Evolutionary conservation across 1,140 invertebrate genomes (phyloP), one percentile per base, ranked within the genome.

Genomic region (Drosophila novamexicana): DNA sequence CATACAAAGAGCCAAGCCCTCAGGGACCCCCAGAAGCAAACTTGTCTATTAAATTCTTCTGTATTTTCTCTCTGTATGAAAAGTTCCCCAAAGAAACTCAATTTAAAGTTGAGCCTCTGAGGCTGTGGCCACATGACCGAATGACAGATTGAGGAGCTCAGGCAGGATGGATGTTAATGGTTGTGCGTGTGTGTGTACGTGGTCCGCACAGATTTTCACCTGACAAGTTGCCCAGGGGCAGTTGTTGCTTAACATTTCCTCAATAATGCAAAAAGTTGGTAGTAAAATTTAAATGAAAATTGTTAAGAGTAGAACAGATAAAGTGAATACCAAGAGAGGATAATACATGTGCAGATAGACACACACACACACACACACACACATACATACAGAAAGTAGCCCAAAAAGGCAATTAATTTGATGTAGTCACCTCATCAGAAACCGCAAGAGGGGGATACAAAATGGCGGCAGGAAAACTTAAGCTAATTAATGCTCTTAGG

Each of bases 401-500:
- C 65, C 62, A 56, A 69, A 36, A 74, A 65, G 71, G 75, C 76
- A 86, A 86, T 86, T 82, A 66, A 88, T 88, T 82, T 79, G 66
- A 79, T 82, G 73, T 62, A 88, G 75, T 65, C 79, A 82, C 50
- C 75, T 75, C 78, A 74, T 65, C 45, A 42, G 54, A 49, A 57
- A 65, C 34, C 37, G 61, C 62, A 75, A 53, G 14, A 47, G 47
- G 70, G 72, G 59, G 64, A 74, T 47, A 36, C 59, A 50, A 79
- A 78, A 67, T 70, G 61, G 50, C 82, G 59, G 58, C 57, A 70
- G 71, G 81, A 71, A 78, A 85, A 75, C 79, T 88, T 82, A 65
- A 70, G 76, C 81, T 88, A 86, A 86, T 86, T 86, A 86, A 82
- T 79, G 53, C 45, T 34, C 71, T 74, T 78, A 63, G 36, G 59